These are phyloP conservation scores for Batillaria attramentaria DNA, from an alignment of 1,140 invertebrate species.

Conservation along the genomic window DNA sequence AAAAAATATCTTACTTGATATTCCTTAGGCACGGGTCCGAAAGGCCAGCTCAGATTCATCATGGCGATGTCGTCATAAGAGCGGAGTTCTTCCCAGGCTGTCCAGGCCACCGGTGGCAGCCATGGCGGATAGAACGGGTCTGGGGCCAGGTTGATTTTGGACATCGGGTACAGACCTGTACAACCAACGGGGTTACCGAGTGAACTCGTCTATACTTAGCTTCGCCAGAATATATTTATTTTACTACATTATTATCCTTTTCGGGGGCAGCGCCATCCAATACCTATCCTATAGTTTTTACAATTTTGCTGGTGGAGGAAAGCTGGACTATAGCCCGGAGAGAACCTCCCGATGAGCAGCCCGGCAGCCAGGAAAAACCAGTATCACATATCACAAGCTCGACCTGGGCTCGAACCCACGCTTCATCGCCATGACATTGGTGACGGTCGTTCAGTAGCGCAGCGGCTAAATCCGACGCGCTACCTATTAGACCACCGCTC, in stretches of 20 bases:
- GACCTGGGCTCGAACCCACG: not conserved
- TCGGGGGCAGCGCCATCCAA: not conserved
- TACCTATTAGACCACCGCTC: too few relatives aligned
- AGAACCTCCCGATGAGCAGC: not conserved
- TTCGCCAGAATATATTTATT: not conserved
- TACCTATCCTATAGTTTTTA: too few relatives aligned
- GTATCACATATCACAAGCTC: not conserved
- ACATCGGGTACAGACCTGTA: constrained; percentile 9
- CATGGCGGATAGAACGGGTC: not conserved
- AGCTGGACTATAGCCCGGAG: too few relatives aligned
- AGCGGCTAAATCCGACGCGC: not conserved
- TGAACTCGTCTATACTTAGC: not conserved
- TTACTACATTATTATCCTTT: not conserved
- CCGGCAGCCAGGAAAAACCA: not conserved
- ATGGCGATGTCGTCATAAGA: not conserved
- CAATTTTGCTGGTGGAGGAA: too few relatives aligned
- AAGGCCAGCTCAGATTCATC: not conserved
- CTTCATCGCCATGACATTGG: not conserved
- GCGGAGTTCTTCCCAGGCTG: not conserved
- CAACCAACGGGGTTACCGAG: not conserved
- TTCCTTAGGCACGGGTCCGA: not conserved
- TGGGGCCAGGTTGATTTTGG: not conserved
- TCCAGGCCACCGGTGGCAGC: not conserved
- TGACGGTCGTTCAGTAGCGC: not conserved
- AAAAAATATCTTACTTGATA: too few relatives aligned